phyloP scores from a whole-genome alignment of 2,888 invertebrate genomes.

The Bembecia ichneumoniformis region DNA sequence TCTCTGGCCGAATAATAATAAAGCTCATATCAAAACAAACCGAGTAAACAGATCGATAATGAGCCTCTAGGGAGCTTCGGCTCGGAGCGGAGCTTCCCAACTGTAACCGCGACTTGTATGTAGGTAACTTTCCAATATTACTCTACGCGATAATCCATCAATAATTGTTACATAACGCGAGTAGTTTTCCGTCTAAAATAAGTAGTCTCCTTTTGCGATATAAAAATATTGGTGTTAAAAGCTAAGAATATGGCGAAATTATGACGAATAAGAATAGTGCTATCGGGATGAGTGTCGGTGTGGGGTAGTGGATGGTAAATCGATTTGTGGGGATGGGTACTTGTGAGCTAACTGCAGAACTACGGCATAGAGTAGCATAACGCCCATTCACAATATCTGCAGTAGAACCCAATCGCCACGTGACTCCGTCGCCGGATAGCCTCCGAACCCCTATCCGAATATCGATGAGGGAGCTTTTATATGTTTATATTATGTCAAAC shows the following conservation, averaged over 20 bases:
- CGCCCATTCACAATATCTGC: slow-evolving; percentile 59
- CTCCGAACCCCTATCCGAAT: too few species aligned
- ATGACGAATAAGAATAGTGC: too few species aligned
- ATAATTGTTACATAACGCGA: too few species aligned
- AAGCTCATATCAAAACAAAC: slow-evolving; percentile 24
- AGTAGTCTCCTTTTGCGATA: too few species aligned
- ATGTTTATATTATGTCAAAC: too few species aligned
- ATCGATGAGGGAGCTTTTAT: too few species aligned
- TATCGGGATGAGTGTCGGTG: too few species aligned
- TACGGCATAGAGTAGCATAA: slow-evolving; percentile 62
- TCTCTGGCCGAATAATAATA: slow-evolving; percentile 6
- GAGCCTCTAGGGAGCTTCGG: slow-evolving; percentile 3
- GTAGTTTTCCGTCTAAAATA: too few species aligned
- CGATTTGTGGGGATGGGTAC: slow-evolving; percentile 55
- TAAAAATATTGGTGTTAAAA: too few species aligned
- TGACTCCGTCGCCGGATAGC: slow-evolving; percentile 5
- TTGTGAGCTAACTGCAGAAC: slow-evolving; percentile 64
- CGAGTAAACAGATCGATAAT: slow-evolving; percentile 64
- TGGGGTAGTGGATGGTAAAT: slow-evolving; percentile 26
- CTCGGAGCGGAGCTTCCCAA: slow-evolving; percentile 1
- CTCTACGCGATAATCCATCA: background rate
- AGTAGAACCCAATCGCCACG: slow-evolving; percentile 27
- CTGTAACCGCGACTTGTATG: background rate
- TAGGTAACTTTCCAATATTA: background rate
- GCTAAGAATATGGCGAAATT: too few species aligned